These are phyloP conservation scores for Cepphus grylle DNA, from an alignment of 2,113 vertebrate genomes.

Conservation along the genomic window DNA sequence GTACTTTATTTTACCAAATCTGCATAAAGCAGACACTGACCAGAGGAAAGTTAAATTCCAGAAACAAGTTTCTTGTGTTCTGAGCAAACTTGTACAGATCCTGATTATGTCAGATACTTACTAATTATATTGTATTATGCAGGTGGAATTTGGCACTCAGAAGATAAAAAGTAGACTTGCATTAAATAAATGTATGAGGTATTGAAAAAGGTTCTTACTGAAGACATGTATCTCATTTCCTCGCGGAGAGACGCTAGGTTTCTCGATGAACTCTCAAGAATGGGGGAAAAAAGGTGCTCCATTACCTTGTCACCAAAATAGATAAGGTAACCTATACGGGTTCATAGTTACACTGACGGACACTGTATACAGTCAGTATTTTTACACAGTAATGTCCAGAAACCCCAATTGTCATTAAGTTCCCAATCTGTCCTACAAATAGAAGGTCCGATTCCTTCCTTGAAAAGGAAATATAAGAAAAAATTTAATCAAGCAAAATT, in stretches of 20 bases:
- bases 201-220: not conserved
- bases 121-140: not conserved
- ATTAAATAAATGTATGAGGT: not conserved
- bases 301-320: not conserved
- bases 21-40: not conserved
- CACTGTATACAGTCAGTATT: not conserved
- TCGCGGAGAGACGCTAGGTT: not conserved
- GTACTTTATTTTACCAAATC: not conserved
- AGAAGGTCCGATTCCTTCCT: not conserved
- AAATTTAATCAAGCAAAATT: not conserved
- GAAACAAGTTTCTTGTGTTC: not conserved
- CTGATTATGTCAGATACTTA: not conserved
- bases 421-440: not conserved
- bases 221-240: not conserved
- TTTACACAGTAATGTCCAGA: not conserved
- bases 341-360: not conserved
- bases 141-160: not conserved
- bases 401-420: not conserved
- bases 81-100: not conserved
- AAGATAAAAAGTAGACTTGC: not conserved
- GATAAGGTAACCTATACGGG: not conserved
- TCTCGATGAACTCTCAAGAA: not conserved
- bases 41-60: not conserved
- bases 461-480: not conserved
- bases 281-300: not conserved